Evolutionary conservation across 2,888 invertebrate genomes (phyloP), one percentile per base, ranked within the genome.

Genomic region (Cabera pusaria): DNA sequence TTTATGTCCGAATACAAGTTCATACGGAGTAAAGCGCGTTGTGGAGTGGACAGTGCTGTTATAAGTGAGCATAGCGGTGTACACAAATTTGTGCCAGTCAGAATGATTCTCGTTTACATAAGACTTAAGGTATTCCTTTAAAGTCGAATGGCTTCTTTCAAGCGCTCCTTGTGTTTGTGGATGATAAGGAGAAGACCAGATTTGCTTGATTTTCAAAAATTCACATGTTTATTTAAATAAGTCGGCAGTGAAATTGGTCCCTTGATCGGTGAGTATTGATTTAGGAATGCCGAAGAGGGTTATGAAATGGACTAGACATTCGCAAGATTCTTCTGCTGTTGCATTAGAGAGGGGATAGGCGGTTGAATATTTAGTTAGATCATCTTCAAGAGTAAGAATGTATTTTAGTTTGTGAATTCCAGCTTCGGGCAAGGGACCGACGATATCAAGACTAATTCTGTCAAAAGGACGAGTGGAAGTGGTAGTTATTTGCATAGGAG

Each of bases 201-300:
- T 9, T 3, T 55, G 43, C 28, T 57, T 57, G 0, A 56, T 56
- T 41, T 53, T 14, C 1, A 53, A 9, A 5, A 49, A 44, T 2
- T 20, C 4, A 4, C 44, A 43, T 0, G 43, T 40, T 24, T 47
- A 18, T 31, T 53, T 55, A 8, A 56, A 55, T 9, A 57, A 17
- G 1, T 52, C 44, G 1, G 49, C 22, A 1, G 44, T 50, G 23
- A 52, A 58, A 9, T 54, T 48, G 0, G 58, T 53, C 1, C 72
- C 78, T 57, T 70, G 65, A 42, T 83, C 78, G 0, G 75, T 61
- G 0, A 80, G 32, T 0, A 61, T 56, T 3, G 9, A 27, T 43
- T 51, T 59, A 1, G 76, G 72, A 5, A 73, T 64, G 5, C 73
- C 72, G 38, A 72, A 71, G 1, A 59, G 28, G 2, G 64, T 53